Percentiles rank a stretch among this genome's conserved stretches.
These are phyloP conservation scores for Pelobates cultripes DNA, from an alignment of 2,797 vertebrate species.

Conservation along the genomic window DNA sequence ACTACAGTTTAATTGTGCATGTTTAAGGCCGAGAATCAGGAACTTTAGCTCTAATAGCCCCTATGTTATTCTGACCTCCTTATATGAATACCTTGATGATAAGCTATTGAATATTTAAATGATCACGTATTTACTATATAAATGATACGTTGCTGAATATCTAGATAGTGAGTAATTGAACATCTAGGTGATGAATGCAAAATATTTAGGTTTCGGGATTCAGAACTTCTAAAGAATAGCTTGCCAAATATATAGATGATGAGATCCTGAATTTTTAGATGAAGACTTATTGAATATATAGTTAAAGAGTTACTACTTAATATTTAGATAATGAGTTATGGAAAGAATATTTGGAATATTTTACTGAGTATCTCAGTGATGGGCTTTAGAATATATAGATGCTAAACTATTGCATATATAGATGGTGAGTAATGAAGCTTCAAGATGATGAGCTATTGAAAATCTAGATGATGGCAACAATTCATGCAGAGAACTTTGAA, in stretches of 20 bases:
- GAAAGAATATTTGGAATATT: too few relatives aligned
- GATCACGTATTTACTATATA: not conserved
- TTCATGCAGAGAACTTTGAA: not conserved
- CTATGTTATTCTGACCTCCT: too few relatives aligned
- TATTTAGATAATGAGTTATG: not conserved
- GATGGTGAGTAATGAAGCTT: not conserved
- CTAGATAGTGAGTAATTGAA: not conserved
- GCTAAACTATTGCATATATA: not conserved
- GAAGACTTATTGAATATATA: not conserved
- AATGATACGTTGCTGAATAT: not conserved
- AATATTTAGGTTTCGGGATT: too few relatives aligned
- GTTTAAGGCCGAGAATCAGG: too few relatives aligned
- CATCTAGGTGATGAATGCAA: not conserved
- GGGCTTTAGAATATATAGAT: not conserved
- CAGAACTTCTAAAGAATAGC: too few relatives aligned
- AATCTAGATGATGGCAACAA: not conserved
- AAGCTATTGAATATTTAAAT: too few relatives aligned
- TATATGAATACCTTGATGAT: too few relatives aligned
- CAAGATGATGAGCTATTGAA: not conserved
- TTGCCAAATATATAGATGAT: not conserved
- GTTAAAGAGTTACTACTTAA: not conserved
- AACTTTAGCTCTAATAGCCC: too few relatives aligned
- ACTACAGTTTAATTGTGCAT: too few relatives aligned
- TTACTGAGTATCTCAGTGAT: not conserved
- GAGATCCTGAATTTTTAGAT: not conserved